Evolutionary conservation across 2,113 vertebrate species (phyloP), one percentile per base, ranked within the genome.

Genomic region (Theropithecus gelada): DNA sequence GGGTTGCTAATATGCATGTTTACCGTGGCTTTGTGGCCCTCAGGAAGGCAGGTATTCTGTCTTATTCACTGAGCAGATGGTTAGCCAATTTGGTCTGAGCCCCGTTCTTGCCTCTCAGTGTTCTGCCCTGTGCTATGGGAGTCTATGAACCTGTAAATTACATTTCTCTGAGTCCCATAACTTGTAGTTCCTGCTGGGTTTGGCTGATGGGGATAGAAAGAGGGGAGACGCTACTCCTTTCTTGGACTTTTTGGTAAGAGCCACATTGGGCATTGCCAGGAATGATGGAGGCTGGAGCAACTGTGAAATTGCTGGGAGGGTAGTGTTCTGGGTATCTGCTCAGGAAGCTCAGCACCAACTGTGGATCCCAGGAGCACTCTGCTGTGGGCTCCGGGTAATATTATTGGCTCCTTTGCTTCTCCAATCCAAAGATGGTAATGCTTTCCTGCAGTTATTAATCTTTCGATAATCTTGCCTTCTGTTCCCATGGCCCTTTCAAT

Each of bases 1-100:
- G 75, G 23, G 38, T 52, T 8, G 38, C 32, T 52, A 6, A 27
- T 13, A 18, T 40, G 0, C 3, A 3, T 0, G 27, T 5, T 35
- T 27, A 11, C 12, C 1, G 0, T 22, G 25, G 89, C 23, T 3
- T 23, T 30, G 68, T 14, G 64, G 43, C 30, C 12, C 30, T 0
- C 2, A 1, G 27, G 22, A 17, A 64, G 30, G 35, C 3, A 0
- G 64, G 4, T 7, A 11, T 35, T 43, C 0, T 30, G 61, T 93
- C 45, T 86, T 3, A 9, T 9, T 59, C n/a, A 23, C 27, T 8
- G 55, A 10, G 12, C 27, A 50, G 25, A 7, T 27, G 38, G 4
- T 61, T 68, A 1, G n/a, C 61, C 27, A 4, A 6, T 66, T 48
- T 93, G 45, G 4, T 66, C 61, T 30, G 82, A 76, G 12, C 8